A percentile compares a stretch with the other conserved stretches of the same genome.
These are phyloP conservation scores for Dichetophora obliterata DNA, from an alignment of 2,888 invertebrate species.

Conservation along the genomic window DNA sequence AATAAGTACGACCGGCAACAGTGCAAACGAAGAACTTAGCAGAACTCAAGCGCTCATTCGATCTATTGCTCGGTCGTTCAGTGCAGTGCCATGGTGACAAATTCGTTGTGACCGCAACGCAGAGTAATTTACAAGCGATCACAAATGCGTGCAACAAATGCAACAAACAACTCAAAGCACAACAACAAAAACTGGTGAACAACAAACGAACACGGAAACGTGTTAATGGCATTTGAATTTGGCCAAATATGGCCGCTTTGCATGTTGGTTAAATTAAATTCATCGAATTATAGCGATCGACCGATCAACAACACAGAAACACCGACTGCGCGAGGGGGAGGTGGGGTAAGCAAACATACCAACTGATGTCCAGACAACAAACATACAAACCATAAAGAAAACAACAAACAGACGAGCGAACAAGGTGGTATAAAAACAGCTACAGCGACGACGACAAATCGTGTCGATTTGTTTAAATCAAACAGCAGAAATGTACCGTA, in stretches of 20 bases:
- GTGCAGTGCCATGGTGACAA: slow-evolving; percentile 19
- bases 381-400: slow-evolving; percentile 3
- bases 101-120: slow-evolving; percentile 38
- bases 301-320: slow-evolving; percentile 22
- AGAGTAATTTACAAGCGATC: slow-evolving; percentile 53
- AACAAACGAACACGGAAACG: slow-evolving; percentile 57
- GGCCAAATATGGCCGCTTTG: slow-evolving; percentile 64
- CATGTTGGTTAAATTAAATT: slow-evolving; percentile 48
- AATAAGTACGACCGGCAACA: neutral
- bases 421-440: slow-evolving; percentile 37
- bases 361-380: slow-evolving; percentile 2
- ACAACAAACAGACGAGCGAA: slow-evolving; percentile 55
- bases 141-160: slow-evolving; percentile 55
- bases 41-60: neutral
- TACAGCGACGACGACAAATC: slow-evolving; percentile 35
- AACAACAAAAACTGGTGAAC: slow-evolving; percentile 27
- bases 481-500: slow-evolving; percentile 42
- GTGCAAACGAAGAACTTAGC: neutral
- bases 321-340: neutral
- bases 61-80: neutral
- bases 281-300: slow-evolving; percentile 37
- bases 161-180: slow-evolving; percentile 42
- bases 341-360: slow-evolving; percentile 42
- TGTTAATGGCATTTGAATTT: slow-evolving; percentile 69
- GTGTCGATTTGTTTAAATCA: slow-evolving; percentile 35